Conservation (phyloP, 53 echinoderm and acorn worm genomes). For the Echinarachnius parma region DNA sequence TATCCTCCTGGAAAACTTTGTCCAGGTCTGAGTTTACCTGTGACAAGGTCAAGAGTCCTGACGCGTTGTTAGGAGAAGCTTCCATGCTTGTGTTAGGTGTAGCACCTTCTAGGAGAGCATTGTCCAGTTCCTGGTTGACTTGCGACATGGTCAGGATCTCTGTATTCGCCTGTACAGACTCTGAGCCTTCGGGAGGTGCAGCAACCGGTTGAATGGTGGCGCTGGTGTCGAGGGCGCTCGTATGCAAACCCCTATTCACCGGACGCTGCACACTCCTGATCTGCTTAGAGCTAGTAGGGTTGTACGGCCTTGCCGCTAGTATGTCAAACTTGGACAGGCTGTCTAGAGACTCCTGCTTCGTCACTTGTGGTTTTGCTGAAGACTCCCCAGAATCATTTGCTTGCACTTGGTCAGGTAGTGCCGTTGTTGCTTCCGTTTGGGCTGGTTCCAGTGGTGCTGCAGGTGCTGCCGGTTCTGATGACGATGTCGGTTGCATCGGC, state of each 20-base stretch:
- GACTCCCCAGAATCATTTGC: too few relatives aligned
- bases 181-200: constrained; percentile 34
- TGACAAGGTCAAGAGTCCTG: constrained; percentile 47
- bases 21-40: constrained; percentile 61
- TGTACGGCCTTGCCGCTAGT: constrained; percentile 74
- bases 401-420: background rate
- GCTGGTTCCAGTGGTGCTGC: background rate
- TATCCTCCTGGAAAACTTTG: constrained; percentile 42
- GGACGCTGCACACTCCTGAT: constrained; percentile 81
- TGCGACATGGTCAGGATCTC: constrained; percentile 57
- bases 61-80: too few relatives aligned
- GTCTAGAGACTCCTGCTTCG: constrained; percentile 49
- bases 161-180: background rate
- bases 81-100: constrained; percentile 22
- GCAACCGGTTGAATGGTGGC: constrained; percentile 8
- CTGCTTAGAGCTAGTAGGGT: constrained; percentile 34
- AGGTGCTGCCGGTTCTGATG: background rate
- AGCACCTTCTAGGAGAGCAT: constrained; percentile 34
- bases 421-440: background rate
- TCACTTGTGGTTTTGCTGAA: constrained; percentile 2
- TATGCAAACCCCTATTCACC: constrained; percentile 32
- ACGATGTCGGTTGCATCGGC: background rate
- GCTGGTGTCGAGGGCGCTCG: constrained; percentile 22
- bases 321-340: constrained; percentile 64
- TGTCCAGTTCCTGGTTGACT: constrained; percentile 62